These are phyloP conservation scores for Corythornis madagascariensis DNA, from an alignment of 2,113 vertebrate genomes.

Conservation along the genomic window DNA sequence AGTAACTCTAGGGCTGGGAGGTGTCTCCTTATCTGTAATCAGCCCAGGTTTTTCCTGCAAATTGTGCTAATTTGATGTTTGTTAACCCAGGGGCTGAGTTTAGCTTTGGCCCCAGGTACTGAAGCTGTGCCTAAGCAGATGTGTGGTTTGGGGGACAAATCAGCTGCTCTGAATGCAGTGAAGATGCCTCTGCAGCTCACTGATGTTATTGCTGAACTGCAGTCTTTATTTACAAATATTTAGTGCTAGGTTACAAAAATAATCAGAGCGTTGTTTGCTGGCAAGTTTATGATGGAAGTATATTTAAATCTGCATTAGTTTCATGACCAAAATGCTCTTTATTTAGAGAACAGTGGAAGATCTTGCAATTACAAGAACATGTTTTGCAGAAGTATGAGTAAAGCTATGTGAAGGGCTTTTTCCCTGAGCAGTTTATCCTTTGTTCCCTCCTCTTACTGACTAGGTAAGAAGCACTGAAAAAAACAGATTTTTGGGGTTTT, in stretches of 20 bases:
- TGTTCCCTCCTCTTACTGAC: neutral
- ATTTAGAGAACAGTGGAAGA: neutral
- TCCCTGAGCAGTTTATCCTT: neutral
- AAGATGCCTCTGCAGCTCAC: neutral
- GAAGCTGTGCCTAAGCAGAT: neutral
- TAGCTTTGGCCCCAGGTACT: neutral
- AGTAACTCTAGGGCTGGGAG: neutral
- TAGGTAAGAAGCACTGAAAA: neutral
- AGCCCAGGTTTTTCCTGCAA: neutral
- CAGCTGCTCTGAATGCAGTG: neutral
- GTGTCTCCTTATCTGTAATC: fast-evolving
- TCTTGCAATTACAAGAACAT: neutral
- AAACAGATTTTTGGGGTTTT: neutral
- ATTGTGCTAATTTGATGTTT: neutral
- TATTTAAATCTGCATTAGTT: neutral
- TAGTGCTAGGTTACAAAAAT: neutral
- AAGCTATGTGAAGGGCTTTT: neutral
- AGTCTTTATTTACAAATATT: neutral
- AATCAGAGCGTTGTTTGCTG: neutral
- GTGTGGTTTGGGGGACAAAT: neutral
- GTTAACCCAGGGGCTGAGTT: neutral
- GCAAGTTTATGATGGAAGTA: neutral
- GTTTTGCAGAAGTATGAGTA: neutral
- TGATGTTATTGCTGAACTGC: neutral
- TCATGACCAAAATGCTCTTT: neutral